phyloP scores from a whole-genome alignment of 2,113 vertebrate genomes.

The Ibidorhyncha struthersii region DNA sequence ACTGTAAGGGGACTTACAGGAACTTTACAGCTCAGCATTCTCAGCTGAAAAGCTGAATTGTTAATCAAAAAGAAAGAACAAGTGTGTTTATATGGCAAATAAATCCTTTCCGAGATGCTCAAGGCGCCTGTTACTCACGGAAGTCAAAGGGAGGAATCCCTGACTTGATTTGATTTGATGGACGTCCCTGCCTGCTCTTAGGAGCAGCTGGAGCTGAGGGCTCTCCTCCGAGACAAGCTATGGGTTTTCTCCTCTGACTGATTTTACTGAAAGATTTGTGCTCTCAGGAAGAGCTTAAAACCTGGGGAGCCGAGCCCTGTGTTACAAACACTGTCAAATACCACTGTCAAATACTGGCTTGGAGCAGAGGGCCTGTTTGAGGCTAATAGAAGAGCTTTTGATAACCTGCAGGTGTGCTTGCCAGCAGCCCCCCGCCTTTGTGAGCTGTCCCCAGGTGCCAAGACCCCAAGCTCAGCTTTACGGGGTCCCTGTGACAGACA shows the following conservation, averaged over 20 bases:
- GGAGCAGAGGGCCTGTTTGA: not conserved
- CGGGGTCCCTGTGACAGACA: not conserved
- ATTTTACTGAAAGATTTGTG: not conserved
- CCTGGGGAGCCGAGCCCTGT: not conserved
- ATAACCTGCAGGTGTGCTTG: not conserved
- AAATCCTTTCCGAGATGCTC: not conserved
- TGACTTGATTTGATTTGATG: not conserved
- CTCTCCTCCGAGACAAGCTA: not conserved
- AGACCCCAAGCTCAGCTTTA: not conserved
- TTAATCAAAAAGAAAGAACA: constrained; percentile 1
- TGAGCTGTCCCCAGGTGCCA: not conserved
- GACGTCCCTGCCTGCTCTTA: not conserved
- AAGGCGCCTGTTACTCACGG: not conserved
- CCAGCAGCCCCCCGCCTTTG: not conserved
- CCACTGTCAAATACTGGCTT: not conserved
- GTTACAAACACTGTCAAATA: not conserved
- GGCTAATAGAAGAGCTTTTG: not conserved
- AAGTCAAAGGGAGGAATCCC: not conserved
- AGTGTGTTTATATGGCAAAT: not conserved
- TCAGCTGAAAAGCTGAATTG: not conserved
- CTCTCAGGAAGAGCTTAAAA: not conserved
- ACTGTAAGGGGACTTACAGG: not conserved
- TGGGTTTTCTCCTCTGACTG: not conserved
- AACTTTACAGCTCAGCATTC: not conserved
- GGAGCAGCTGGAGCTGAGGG: not conserved